Evolutionary conservation across 2,888 invertebrate genomes (phyloP), one percentile per base, ranked within the genome.

Genomic region (Torymus tubicola): DNA sequence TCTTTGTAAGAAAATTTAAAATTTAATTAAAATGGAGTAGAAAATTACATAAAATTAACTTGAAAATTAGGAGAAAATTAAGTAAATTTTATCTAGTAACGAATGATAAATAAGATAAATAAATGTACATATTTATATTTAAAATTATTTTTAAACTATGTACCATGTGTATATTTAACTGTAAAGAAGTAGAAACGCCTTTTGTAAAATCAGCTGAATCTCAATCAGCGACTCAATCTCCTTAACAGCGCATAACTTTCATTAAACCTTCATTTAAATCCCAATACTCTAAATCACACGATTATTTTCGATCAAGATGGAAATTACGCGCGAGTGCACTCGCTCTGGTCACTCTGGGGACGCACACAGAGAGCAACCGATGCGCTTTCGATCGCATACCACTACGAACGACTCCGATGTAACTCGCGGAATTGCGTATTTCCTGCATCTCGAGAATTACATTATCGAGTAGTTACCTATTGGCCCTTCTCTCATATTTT

Each of bases 381-480:
- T 24, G 52, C n/a, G 58, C 58, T 65, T 78, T 65, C 61, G 57
- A 65, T 64, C 65, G 18, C 52, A 12, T 21, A 60, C 60, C 14
- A 53, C 8, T 12, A 52, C 21, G 60, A 24, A 57, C 73, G 68
- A 71, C 71, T 71, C 42, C 14, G 63, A 13, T n/a, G 31, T 80
- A 71, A 69, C 73, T 53, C 64, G 64, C 21, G 55, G 31, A 69
- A 78, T 81, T 78, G 65, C 70, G 58, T 70, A 81, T 81, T 78
- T 81, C 78, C 81, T 78, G 53, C 52, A 78, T 76, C 58, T 78
- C 57, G 64, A 78, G 69, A 81, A 81, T 78, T 70, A 64, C 70
- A 70, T 81, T 81, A 78, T 74, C 57, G 16, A 57, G 60, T 61
- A 71, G 65, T 75, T 69, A 64, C 73, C 18, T 72, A 72, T 61